Conservation (phyloP, 1,140 invertebrate genomes). For the Drosophila tani region DNA sequence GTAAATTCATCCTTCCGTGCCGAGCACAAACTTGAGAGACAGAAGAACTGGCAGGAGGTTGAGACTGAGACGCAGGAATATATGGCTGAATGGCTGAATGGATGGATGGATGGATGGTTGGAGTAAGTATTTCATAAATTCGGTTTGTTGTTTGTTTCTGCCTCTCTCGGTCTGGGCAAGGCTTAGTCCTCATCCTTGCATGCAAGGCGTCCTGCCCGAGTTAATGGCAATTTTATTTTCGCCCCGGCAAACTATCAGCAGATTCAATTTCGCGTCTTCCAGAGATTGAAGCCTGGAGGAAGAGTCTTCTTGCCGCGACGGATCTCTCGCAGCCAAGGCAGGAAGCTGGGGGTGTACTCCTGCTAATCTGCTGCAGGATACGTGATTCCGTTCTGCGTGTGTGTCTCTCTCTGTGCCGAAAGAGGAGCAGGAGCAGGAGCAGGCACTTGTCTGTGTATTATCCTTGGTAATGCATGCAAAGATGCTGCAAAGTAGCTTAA, state of each 20-base stretch:
- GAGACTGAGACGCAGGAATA: neutral
- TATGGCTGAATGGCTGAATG: neutral
- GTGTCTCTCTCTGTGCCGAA: neutral
- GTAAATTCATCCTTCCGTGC: conserved; percentile 41
- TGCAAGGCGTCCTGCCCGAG: too few relatives aligned
- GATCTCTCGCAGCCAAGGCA: neutral
- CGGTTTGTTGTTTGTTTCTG: conserved; percentile 20
- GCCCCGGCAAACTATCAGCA: conserved; percentile 18
- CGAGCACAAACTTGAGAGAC: neutral
- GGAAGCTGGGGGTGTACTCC: neutral
- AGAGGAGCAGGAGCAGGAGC: neutral
- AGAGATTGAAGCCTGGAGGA: neutral
- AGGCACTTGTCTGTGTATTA: conserved; percentile 72
- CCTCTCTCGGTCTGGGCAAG: neutral
- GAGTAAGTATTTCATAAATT: conserved; percentile 42
- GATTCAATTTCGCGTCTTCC: conserved; percentile 44
- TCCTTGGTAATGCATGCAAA: conserved; percentile 81
- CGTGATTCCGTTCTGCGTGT: conserved; percentile 21
- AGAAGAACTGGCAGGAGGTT: neutral
- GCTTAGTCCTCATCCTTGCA: conserved; percentile 10
- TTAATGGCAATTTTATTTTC: conserved; percentile 48
- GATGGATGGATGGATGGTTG: neutral
- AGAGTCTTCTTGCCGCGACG: neutral
- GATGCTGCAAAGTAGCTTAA: conserved; percentile 83
- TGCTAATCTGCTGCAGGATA: conserved; percentile 45